phyloP scores from a whole-genome alignment of 2,888 invertebrate genomes.

The Luffia ferchaultella region DNA sequence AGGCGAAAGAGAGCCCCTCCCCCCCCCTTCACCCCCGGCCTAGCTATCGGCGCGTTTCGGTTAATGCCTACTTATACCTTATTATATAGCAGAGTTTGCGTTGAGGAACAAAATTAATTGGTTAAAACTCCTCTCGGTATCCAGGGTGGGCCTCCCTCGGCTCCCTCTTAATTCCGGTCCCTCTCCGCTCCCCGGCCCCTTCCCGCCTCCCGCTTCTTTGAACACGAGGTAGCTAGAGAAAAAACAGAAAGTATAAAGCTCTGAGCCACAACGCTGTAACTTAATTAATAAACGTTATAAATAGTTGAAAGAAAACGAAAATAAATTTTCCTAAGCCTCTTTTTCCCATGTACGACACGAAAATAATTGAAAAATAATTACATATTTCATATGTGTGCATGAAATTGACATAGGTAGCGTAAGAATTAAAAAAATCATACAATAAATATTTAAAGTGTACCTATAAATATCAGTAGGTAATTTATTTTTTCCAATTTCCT shows the following conservation, averaged over 20 bases:
- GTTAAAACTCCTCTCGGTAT: constrained; percentile 69
- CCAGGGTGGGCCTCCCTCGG: constrained; percentile 45
- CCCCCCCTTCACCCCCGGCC: constrained; percentile 55
- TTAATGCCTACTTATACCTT: constrained; percentile 67
- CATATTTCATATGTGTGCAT: no score
- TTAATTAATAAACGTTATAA: constrained; percentile 52
- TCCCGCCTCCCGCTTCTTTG: constrained; percentile 59
- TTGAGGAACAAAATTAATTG: constrained; percentile 70
- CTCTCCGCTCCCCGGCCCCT: constrained; percentile 29
- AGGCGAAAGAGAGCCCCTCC: constrained; percentile 48
- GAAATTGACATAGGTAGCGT: no score
- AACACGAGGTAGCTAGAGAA: constrained; percentile 66
- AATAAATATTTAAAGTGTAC: no score
- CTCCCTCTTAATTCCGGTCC: constrained; percentile 45
- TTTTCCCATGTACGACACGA: no score
- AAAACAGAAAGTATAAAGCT: constrained; percentile 67
- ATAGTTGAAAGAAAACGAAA: no score
- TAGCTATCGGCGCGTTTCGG: constrained; percentile 62
- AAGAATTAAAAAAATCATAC: no score
- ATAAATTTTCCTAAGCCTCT: no score
- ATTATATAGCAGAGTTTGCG: constrained; percentile 67
- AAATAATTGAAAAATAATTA: no score
- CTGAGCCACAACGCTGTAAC: constrained; percentile 44
- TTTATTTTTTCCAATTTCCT: no score
- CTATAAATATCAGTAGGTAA: no score